These are phyloP conservation scores for Drosophila pseudoobscura DNA, from an alignment of 1,140 invertebrate species.

Conservation along the genomic window DNA sequence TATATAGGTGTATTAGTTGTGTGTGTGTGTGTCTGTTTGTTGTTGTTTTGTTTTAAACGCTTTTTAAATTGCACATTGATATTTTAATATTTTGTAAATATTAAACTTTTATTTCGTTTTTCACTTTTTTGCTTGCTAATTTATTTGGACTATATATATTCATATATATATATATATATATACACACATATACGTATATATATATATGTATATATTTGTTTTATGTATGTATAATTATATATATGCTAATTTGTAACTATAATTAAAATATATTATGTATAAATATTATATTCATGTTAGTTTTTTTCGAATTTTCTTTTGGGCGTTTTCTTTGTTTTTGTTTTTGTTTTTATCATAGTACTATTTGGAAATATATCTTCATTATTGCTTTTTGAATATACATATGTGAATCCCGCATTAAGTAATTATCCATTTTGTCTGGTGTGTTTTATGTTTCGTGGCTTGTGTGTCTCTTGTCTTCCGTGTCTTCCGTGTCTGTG, in stretches of 20 bases:
- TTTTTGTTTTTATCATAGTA: slow-evolving; percentile 40
- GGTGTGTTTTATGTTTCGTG: slow-evolving; percentile 30
- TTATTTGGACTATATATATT: slow-evolving; percentile 67
- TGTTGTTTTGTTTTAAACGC: slow-evolving; percentile 66
- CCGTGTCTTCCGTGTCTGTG: neutral
- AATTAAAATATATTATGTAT: slow-evolving; percentile 70
- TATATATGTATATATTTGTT: slow-evolving; percentile 51
- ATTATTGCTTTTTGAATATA: slow-evolving; percentile 77
- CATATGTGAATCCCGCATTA: slow-evolving; percentile 56
- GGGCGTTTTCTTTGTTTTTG: slow-evolving; percentile 6
- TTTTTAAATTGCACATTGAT: slow-evolving; percentile 79
- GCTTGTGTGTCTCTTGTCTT: slow-evolving; percentile 14
- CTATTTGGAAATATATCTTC: slow-evolving; percentile 67
- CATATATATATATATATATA: slow-evolving; percentile 47
- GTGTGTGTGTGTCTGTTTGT: slow-evolving; percentile 29
- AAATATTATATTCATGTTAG: slow-evolving; percentile 65
- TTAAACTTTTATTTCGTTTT: slow-evolving; percentile 64
- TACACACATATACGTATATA: slow-evolving; percentile 55
- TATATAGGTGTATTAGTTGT: slow-evolving; percentile 40
- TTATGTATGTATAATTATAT: slow-evolving; percentile 63
- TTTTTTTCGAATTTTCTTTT: slow-evolving; percentile 43
- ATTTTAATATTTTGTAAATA: slow-evolving; percentile 81
- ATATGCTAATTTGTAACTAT: slow-evolving; percentile 69
- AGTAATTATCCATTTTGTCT: slow-evolving; percentile 40
- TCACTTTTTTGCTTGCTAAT: slow-evolving; percentile 49